Percentiles rank a stretch among this genome's conserved stretches.
Evolutionary conservation across 2,888 invertebrate genomes (phyloP).

Genomic region (Ophraella communa): DNA sequence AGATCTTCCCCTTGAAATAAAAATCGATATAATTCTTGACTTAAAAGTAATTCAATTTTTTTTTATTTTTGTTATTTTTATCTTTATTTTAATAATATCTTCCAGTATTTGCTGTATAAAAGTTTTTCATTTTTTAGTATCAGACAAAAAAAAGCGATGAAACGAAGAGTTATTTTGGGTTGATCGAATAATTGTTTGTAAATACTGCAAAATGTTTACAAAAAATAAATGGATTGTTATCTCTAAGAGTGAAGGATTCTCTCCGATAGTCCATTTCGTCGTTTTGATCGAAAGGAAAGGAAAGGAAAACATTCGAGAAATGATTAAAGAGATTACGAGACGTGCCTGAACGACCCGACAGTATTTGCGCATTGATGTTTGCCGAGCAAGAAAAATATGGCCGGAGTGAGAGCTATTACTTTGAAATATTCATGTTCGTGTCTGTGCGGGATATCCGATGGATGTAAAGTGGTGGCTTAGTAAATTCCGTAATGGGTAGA

Average conservation of each 20-base stretch:
- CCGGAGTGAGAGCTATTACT: constrained; percentile 49
- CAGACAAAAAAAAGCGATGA: no score
- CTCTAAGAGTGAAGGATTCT: constrained; percentile 1
- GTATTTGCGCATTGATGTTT: constrained; percentile 43
- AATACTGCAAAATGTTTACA: not conserved
- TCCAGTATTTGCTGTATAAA: not conserved
- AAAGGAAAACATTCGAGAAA: constrained; percentile 37
- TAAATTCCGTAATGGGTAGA: constrained; percentile 47
- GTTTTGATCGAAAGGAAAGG: constrained; percentile 12
- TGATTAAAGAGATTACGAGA: constrained; percentile 39
- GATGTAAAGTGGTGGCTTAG: constrained; percentile 54
- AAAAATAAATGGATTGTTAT: constrained; percentile 21
- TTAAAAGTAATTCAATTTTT: no score
- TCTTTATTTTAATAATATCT: no score
- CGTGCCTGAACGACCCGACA: constrained; percentile 34
- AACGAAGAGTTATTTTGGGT: not conserved
- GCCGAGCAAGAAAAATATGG: constrained; percentile 49
- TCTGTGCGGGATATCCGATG: constrained; percentile 51
- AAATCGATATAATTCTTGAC: no score
- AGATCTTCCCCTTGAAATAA: no score
- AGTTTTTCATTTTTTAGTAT: no score
- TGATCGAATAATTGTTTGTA: constrained; percentile 9
- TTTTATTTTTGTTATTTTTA: no score
- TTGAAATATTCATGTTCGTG: constrained; percentile 57
- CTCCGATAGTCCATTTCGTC: constrained; percentile 9